Evolutionary conservation across 1,140 invertebrate species (phyloP).

Genomic region (Diuraphis noxia): DNA sequence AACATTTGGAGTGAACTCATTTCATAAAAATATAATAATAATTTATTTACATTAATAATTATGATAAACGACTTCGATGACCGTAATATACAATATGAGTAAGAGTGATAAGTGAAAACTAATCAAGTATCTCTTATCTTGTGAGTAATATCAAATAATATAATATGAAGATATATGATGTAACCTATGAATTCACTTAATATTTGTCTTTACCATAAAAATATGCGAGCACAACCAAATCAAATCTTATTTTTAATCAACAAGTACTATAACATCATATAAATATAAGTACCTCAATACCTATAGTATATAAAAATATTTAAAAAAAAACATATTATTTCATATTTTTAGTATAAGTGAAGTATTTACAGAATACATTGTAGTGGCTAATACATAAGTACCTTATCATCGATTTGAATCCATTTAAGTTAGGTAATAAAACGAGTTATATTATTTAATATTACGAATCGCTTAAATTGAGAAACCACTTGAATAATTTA

Average conservation of each 20-base stretch:
- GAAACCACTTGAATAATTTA: neutral
- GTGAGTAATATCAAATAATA: neutral
- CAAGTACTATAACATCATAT: neutral
- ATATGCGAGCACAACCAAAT: neutral
- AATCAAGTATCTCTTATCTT: neutral
- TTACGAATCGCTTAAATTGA: neutral
- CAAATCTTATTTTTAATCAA: neutral
- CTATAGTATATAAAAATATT: neutral
- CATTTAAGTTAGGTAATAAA: neutral
- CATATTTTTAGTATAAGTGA: neutral
- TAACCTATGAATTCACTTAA: no score
- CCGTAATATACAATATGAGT: neutral
- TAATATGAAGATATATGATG: no score
- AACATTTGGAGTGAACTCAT: neutral
- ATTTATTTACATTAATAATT: no score
- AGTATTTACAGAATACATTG: neutral
- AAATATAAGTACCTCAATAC: neutral
- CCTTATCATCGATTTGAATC: neutral
- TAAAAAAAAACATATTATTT: neutral
- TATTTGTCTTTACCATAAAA: neutral
- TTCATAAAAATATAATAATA: neutral
- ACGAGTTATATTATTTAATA: neutral
- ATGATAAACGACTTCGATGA: neutral
- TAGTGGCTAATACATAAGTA: neutral
- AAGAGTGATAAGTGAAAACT: neutral